A percentile compares a stretch with the other conserved stretches of the same genome.
phyloP scores from a whole-genome alignment of 2,113 vertebrate species.

The Oriolus oriolus region DNA sequence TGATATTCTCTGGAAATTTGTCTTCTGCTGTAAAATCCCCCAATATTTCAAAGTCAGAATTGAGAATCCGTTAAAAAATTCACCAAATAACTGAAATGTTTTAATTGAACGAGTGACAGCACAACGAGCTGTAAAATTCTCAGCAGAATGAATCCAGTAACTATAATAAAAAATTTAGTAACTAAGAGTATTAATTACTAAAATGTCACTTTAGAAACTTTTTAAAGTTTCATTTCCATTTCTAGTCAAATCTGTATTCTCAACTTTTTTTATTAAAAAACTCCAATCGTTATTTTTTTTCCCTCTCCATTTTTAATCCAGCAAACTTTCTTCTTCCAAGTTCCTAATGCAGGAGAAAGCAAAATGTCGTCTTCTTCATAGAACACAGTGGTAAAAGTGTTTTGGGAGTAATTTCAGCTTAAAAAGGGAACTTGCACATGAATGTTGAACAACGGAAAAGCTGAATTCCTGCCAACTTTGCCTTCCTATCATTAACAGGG shows the following conservation, averaged over 20 bases:
- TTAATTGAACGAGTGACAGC: not conserved
- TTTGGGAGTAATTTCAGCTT: not conserved
- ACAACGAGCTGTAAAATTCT: not conserved
- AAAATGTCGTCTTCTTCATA: not conserved
- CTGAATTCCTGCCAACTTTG: not conserved
- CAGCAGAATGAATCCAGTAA: not conserved
- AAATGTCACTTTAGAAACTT: not conserved
- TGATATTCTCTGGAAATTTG: not conserved
- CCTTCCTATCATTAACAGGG: not conserved
- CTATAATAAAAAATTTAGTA: not conserved
- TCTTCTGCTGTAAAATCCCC: not conserved
- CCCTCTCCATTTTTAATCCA: not conserved
- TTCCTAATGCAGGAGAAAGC: not conserved
- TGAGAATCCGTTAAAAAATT: not conserved
- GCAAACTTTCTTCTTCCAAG: not conserved
- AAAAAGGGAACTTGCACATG: not conserved
- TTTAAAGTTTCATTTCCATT: not conserved
- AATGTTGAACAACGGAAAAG: not conserved
- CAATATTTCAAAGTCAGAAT: not conserved
- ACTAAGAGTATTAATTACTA: not conserved
- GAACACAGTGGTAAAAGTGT: not conserved
- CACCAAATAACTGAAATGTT: not conserved
- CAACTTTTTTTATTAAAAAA: fast-evolving
- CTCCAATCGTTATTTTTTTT: not conserved
- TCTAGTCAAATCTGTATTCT: not conserved